Base-by-base conservation (phyloP, 2,888 invertebrate genomes). In the Oscheius sp. region DNA sequence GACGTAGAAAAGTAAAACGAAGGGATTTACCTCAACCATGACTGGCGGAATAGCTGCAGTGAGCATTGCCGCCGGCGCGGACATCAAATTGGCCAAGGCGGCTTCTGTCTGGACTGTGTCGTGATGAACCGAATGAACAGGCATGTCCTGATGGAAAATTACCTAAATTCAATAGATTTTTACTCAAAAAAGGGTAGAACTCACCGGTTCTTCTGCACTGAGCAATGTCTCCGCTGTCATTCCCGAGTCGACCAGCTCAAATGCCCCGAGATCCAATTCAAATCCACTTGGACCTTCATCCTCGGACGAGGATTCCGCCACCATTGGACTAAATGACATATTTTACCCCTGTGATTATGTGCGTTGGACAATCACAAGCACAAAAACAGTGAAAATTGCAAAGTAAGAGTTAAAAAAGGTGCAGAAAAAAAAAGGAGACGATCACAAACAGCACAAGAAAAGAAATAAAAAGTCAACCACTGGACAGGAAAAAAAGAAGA, bases 41-140 rank as follows among this genome's bases (percentile, higher is more conserved):
- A 84, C 78, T 7, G 87, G 84, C 3, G 88, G 88, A 13, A 87
- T 84, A 18, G 75, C 74, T 18, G 75, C 77, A n/a, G 78, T 82
- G 21, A 88, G 73, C 86, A 87, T 87, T 46, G 80, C 77, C 18
- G 80, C 78, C 0, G 88, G 87, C 7, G 88, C 88, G n/a, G 83
- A 80, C 85, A 88, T 87, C 35, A 88, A 76, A 43, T 84, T 87
- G 45, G 85, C 84, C n/a, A 88, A 75, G n/a, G 88, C 88, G 2
- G 87, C 84, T 75, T 88, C 88, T 6, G 88, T 88, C 69, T 88
- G 86, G 1, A 88, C 88, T 1, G 88, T 87, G 71, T 88, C 86
- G 75, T 88, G 87, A 58, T 87, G 87, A 1, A 88, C 88, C 13
- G 83, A 84, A 73, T 88, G 88, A 25, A 88, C 88, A 16, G 88